Evolutionary conservation across 53 echinoderm and acorn worm species (phyloP).

Genomic region (Luidia sarsii): DNA sequence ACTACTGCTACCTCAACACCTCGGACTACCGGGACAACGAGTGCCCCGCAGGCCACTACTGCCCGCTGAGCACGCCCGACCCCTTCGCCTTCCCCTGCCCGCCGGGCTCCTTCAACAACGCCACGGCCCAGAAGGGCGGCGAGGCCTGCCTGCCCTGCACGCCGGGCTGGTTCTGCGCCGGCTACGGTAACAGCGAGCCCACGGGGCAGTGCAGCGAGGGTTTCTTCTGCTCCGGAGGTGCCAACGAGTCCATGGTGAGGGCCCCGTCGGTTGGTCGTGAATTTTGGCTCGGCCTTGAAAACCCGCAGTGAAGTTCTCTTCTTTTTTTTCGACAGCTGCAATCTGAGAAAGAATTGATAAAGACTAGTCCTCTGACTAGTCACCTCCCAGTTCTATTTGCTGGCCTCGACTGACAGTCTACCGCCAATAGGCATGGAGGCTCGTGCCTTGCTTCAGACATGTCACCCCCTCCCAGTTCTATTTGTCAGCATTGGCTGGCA

Average conservation of each 20-base stretch:
- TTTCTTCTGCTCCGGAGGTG: conserved; percentile 89
- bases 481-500: no score
- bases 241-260: conserved; percentile 81
- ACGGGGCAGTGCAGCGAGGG: conserved; percentile 84
- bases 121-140: conserved; percentile 60
- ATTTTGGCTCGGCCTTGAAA: no score
- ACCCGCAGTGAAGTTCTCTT: no score
- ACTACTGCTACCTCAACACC: conserved; percentile 97
- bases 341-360: no score
- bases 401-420: no score
- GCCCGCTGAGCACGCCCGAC: conserved; percentile 83
- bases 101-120: conserved; percentile 89
- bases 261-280: background rate
- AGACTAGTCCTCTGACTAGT: no score
- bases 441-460: no score
- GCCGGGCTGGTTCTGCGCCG: conserved; percentile 86
- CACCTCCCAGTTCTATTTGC: no score
- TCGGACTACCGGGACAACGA: conserved; percentile 84
- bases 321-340: no score
- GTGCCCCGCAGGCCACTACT: conserved; percentile 89
- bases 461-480: no score
- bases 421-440: no score
- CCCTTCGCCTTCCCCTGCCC: conserved; percentile 86
- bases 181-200: conserved; percentile 70
- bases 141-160: conserved; percentile 76